These are phyloP conservation scores for Drosophila lacicola DNA, from an alignment of 2,888 invertebrate species.

Conservation along the genomic window DNA sequence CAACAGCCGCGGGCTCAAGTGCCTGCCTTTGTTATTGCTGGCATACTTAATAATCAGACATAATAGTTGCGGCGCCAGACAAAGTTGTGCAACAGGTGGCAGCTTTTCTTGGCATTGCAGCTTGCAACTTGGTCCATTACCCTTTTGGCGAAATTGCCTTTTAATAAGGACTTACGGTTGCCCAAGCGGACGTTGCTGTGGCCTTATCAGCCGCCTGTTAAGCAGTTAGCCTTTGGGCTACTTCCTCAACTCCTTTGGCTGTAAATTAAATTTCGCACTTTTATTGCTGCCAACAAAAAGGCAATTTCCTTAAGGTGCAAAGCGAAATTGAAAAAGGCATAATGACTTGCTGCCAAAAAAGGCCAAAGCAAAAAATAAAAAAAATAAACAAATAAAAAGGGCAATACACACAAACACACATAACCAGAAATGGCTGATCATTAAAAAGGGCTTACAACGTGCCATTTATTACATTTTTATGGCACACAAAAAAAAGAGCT, in stretches of 20 bases:
- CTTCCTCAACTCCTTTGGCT: constrained; percentile 36
- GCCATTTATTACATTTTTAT: constrained; percentile 71
- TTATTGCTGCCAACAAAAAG: constrained; percentile 69
- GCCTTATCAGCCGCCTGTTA: constrained; percentile 26
- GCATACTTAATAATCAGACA: constrained; percentile 68
- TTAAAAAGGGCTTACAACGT: constrained; percentile 72
- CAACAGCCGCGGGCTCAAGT: constrained; percentile 40
- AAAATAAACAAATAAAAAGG: constrained; percentile 31
- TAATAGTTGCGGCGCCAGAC: constrained; percentile 65
- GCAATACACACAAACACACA: constrained; percentile 24
- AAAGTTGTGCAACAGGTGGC: constrained; percentile 70
- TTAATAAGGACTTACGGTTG: constrained; percentile 65
- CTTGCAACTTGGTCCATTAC: constrained; percentile 14
- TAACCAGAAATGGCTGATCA: constrained; percentile 55
- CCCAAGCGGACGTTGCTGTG: constrained; percentile 11
- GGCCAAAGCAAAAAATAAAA: constrained; percentile 3
- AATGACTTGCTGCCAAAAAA: constrained; percentile 60
- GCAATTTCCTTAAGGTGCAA: constrained; percentile 75
- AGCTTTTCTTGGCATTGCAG: constrained; percentile 34
- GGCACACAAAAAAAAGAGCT: constrained; percentile 20
- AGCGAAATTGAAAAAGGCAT: constrained; percentile 75
- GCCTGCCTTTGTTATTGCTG: constrained; percentile 61
- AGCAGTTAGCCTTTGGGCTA: constrained; percentile 41
- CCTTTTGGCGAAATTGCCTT: constrained; percentile 43
- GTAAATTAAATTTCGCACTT: constrained; percentile 75